Base-by-base conservation (phyloP, 2,113 vertebrate species). In the Bostrychus sinensis region DNA sequence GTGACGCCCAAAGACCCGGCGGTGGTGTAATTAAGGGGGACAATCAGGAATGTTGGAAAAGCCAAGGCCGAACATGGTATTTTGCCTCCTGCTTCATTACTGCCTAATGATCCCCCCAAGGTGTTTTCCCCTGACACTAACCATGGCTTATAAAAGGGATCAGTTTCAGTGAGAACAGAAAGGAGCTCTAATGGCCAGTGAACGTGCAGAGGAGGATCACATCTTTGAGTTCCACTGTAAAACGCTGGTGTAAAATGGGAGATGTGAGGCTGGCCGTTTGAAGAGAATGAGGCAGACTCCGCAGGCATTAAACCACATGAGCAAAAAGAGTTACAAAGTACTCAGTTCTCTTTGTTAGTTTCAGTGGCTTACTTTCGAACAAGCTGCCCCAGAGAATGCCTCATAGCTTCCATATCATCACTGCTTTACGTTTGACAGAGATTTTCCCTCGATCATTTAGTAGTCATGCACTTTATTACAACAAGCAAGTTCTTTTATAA, bases 11-110 rank as follows among this genome's bases (percentile, higher is more conserved):
- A 65, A 80, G 43, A 78, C 43, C 58, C 71, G 14, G 25, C 30
- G 5, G 66, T 48, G 70, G 45, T 82, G 72, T 82, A 87, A 90
- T 90, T 88, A 86, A 86, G 76, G 50, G 75, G 85, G 88, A 88
- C 88, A 86, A 89, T 90, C 75, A 84, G 86, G 78, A 88, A 80
- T 75, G 81, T 72, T 64, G 53, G 45, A 48, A 61, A 63, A 77
- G 77, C 54, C 55, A 86, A 19, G 75, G 76, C 42, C 36, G 72
- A 85, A 84, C 51, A 61, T 62, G 80, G 75, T 80, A 72, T 88
- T 91, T 90, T 82, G 81, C 84, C 77, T 81, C 70, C 80, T 82
- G 85, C 78, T 77, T 91, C 78, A 85, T 85, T 89, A 85, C 78
- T 56, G 55, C 67, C 66, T 86, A 90, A 90, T 89, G 80, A 89